phyloP scores from a whole-genome alignment of 92 coral and sea anemone genomes.

The Zoanthus solanderi region DNA sequence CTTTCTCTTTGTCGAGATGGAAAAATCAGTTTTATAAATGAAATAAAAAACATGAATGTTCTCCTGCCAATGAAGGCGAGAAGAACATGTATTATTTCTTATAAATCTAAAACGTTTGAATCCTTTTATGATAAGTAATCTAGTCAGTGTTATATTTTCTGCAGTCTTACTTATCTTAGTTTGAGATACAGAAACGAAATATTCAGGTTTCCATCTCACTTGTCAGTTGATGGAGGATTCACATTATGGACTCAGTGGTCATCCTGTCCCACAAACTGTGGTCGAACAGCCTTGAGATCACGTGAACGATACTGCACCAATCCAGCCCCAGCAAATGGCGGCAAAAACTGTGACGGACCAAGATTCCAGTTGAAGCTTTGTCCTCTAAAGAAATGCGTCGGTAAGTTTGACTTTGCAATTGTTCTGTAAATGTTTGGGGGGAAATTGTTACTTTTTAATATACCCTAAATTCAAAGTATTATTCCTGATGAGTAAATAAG shows the following conservation, averaged over 20 bases:
- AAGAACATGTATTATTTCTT: too few relatives aligned
- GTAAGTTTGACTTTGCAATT: conserved; percentile 19
- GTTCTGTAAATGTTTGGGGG: background rate
- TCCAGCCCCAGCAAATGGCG: conserved; percentile 93
- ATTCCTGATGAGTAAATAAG: too few relatives aligned
- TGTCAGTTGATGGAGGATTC: conserved; percentile 89
- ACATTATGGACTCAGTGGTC: conserved; percentile 94
- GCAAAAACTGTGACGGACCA: conserved; percentile 94
- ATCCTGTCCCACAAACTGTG: conserved; percentile 82
- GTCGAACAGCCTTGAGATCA: conserved; percentile 88
- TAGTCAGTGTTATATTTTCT: too few relatives aligned
- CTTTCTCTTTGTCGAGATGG: too few relatives aligned
- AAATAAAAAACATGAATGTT: too few relatives aligned
- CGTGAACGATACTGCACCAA: conserved; percentile 97
- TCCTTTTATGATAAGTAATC: too few relatives aligned
- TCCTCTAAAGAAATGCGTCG: conserved; percentile 74
- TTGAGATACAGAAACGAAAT: background rate
- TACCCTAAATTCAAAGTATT: too few relatives aligned
- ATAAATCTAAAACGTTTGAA: too few relatives aligned
- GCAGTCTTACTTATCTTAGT: too few relatives aligned
- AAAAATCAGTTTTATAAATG: too few relatives aligned
- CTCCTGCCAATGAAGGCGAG: too few relatives aligned
- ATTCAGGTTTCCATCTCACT: background rate
- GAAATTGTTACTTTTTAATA: too few relatives aligned
- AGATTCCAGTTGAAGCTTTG: conserved; percentile 92